Base-by-base conservation (phyloP, 2,797 vertebrate species). In the Coregonus sp. region DNA sequence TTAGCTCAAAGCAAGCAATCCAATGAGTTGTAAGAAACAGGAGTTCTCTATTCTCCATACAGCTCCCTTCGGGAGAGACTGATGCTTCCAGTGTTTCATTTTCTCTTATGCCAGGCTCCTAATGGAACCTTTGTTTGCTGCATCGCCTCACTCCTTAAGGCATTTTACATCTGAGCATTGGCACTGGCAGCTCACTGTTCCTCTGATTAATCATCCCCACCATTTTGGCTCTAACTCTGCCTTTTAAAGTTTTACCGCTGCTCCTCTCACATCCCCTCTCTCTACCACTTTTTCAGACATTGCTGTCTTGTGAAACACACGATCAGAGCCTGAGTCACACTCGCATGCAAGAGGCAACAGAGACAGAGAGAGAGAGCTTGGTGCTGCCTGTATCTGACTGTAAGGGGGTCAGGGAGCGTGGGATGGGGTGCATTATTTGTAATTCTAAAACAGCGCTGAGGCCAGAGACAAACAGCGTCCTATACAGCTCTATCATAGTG, bases 81-180 rank as follows among this genome's bases (percentile, higher is more conserved):
- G n/a, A 18, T n/a, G 6, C 18, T 37, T 70, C 40, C 68, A 40
- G 68, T 16, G 16, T 47, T 69, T 69, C 16, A 47, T 40, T 70
- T 59, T 70, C 37, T 47, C 16, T 50, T 6, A 40, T 35, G 71
- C 71, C 71, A 56, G 51, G 16, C 56, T 73, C 18, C 76, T 78
- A 78, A 73, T 73, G 76, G 76, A 78, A 73, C 72, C 76, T 54
- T 72, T 73, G 70, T 73, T 78, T 78, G 47, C 70, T n/a, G 25
- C 47, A 65, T 31, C 72, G 16, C 35, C 72, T 18, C 56, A 67
- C 29, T 67, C 72, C 50, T 76, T 18, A 37, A 59, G 68, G 59
- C 75, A 66, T 47, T 73, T 73, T 67, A 78, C 67, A 70, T 76
- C 59, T 15, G 61, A 16, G 63, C 76, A 72, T 56, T 59, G 54